Evolutionary conservation across 2,888 invertebrate genomes (phyloP).

Genomic region (Dione juno): DNA sequence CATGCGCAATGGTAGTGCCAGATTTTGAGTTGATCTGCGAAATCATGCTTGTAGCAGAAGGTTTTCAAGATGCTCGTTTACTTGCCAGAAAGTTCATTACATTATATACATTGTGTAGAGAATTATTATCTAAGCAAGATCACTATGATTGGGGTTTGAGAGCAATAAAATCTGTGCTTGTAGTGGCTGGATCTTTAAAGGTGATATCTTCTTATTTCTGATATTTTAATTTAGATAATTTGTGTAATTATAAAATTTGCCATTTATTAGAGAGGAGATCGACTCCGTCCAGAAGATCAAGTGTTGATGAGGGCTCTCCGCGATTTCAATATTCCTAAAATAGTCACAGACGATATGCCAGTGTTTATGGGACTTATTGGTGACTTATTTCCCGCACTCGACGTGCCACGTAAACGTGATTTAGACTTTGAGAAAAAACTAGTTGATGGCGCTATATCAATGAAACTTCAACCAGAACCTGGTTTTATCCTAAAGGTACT

Average conservation of each 20-base stretch:
- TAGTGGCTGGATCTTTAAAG: constrained; percentile 96
- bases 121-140: constrained; percentile 96
- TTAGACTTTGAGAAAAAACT: constrained; percentile 92
- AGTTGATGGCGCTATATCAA: constrained; percentile 89
- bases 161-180: constrained; percentile 97
- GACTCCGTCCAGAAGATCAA: constrained; percentile 93
- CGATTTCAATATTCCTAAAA: constrained; percentile 97
- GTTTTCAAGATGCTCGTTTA: constrained; percentile 95
- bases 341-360: constrained; percentile 94
- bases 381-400: constrained; percentile 95
- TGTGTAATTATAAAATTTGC: not conserved
- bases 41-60: constrained; percentile 98
- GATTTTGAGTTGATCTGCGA: constrained; percentile 98
- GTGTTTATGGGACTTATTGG: constrained; percentile 97
- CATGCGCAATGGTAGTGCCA: constrained; percentile 98
- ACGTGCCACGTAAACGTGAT: constrained; percentile 94
- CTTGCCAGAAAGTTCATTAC: constrained; percentile 97
- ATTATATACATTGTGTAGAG: constrained; percentile 93
- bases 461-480: constrained; percentile 95
- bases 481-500: constrained; percentile 93
- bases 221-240: not conserved
- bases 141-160: constrained; percentile 98
- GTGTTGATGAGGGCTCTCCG: constrained; percentile 96
- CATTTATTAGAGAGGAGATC: constrained; percentile 85
- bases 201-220: constrained; percentile 55